Conservation (phyloP, 2,113 vertebrate genomes). For the Porphyrio hochstetteri region DNA sequence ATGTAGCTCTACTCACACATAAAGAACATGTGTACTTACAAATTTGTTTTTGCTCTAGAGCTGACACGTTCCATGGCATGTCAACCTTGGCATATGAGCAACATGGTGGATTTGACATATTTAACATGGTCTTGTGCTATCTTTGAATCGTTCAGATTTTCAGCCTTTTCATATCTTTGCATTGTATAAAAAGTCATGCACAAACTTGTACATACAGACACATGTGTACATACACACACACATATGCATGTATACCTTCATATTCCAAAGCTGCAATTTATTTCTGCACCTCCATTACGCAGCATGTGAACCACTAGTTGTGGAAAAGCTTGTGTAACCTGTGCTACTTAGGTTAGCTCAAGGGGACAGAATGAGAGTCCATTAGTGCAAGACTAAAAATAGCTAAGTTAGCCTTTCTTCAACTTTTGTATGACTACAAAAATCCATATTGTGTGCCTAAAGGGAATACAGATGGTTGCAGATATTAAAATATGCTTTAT, state of each 20-base stretch:
- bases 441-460: neutral
- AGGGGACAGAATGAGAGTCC: neutral
- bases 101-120: neutral
- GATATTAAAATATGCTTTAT: neutral
- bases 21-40: too few relatives aligned
- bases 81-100: neutral
- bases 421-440: neutral
- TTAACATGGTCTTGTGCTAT: neutral
- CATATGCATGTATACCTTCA: rapidly evolving
- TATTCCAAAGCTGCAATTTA: neutral
- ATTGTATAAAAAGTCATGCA: neutral
- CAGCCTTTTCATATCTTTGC: neutral
- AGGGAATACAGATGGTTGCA: neutral
- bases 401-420: neutral
- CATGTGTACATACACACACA: neutral
- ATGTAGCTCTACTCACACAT: neutral
- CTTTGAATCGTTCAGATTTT: neutral
- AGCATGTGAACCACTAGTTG: neutral
- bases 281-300: neutral
- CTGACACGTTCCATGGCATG: neutral
- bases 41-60: neutral
- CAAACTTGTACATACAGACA: neutral
- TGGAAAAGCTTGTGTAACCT: rapidly evolving
- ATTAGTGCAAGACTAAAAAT: neutral
- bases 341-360: neutral